These are phyloP conservation scores for Serilophus lunatus DNA, from an alignment of 2,113 vertebrate genomes.

Conservation along the genomic window DNA sequence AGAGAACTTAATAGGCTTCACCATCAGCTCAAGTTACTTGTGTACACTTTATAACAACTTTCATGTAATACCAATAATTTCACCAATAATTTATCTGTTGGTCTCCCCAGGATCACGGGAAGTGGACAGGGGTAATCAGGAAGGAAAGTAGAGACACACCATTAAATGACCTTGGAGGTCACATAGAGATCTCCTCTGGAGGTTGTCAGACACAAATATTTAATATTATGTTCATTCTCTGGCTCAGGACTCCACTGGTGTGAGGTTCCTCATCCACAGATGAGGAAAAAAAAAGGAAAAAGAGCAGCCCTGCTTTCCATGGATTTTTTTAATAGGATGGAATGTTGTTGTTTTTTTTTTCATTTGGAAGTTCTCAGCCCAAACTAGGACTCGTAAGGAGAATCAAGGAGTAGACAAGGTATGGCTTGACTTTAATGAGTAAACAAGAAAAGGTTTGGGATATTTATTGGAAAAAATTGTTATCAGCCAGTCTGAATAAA, in stretches of 20 bases:
- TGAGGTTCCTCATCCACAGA: neutral
- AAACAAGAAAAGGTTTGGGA: neutral
- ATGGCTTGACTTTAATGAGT: neutral
- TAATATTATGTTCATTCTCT: neutral
- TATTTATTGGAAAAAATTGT: neutral
- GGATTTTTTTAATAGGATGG: neutral
- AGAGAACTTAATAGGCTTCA: neutral
- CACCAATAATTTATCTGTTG: neutral
- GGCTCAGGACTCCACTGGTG: neutral
- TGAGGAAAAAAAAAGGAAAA: too few species aligned
- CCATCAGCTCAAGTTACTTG: neutral
- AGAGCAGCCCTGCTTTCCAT: rapidly evolving
- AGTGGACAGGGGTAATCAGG: neutral
- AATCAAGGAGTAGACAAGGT: neutral
- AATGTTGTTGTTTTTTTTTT: neutral
- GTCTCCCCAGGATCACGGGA: neutral
- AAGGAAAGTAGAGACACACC: rapidly evolving
- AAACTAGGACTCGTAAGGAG: neutral
- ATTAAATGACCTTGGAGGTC: neutral
- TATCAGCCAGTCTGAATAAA: neutral
- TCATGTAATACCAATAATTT: neutral
- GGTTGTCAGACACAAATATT: neutral
- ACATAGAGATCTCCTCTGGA: neutral
- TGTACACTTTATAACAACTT: neutral
- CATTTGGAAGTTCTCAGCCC: neutral